Conservation (phyloP, 2,888 invertebrate species). For the Matsumyia berberina region DNA sequence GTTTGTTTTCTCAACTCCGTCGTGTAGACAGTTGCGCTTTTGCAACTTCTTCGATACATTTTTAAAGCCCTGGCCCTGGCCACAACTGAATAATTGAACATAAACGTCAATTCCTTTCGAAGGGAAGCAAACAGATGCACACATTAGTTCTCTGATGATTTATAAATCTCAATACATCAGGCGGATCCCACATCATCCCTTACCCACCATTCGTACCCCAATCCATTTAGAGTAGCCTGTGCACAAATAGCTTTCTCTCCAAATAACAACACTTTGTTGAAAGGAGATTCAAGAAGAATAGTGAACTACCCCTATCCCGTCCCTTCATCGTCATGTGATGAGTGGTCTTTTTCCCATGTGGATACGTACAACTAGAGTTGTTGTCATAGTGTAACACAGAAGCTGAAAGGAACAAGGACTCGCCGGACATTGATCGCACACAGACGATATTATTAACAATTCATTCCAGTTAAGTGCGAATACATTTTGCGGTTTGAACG, state of each 20-base stretch:
- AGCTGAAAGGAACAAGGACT: not conserved
- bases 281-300: no score
- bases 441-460: slow-evolving; percentile 25
- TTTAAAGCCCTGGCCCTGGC: not conserved
- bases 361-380: not conserved
- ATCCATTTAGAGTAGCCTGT: slow-evolving; percentile 10
- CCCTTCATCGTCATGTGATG: slow-evolving; percentile 10
- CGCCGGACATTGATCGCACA: slow-evolving; percentile 7
- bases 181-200: not conserved
- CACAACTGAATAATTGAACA: slow-evolving; percentile 4
- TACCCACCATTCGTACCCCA: not conserved
- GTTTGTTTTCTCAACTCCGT: no score
- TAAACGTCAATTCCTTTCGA: slow-evolving; percentile 17
- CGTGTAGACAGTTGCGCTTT: no score
- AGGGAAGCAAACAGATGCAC: slow-evolving; percentile 1
- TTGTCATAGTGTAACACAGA: slow-evolving; percentile 4
- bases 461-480: slow-evolving; percentile 36
- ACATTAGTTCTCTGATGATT: slow-evolving; percentile 6
- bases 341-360: slow-evolving; percentile 7
- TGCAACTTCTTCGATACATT: not conserved
- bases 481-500: slow-evolving; percentile 9
- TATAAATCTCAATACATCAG: slow-evolving; percentile 3
- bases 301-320: no score
- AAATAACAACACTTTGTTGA: not conserved
- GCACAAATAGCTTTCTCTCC: no score